A percentile compares a stretch with the other conserved stretches of the same genome.
Evolutionary conservation across 2,888 invertebrate genomes (phyloP).

Genomic region (Netelia melanura): DNA sequence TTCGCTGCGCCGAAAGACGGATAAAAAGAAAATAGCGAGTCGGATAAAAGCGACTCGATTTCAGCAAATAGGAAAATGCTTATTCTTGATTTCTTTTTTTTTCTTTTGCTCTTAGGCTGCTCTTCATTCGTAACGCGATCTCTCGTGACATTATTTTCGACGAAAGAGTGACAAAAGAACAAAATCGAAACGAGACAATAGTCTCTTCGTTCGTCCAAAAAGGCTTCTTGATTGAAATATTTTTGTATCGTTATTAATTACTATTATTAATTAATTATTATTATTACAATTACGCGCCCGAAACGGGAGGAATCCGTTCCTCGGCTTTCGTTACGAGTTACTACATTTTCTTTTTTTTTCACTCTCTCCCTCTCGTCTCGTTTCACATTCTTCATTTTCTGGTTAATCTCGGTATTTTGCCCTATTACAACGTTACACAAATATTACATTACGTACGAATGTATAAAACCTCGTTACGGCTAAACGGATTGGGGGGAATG

Average conservation of each 20-base stretch:
- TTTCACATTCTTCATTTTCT: conserved; percentile 42
- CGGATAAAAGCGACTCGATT: not conserved
- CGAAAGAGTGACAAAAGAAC: conserved; percentile 28
- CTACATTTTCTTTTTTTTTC: not conserved
- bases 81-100: not conserved
- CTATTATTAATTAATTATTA: conserved; percentile 49
- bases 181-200: conserved; percentile 60
- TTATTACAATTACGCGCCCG: conserved; percentile 27
- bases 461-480: conserved; percentile 84
- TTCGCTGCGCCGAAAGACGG: not conserved
- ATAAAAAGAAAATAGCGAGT: not conserved
- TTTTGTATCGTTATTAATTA: conserved; percentile 36
- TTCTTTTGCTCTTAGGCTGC: conserved; percentile 24
- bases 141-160: conserved; percentile 8
- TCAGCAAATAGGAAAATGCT: not conserved
- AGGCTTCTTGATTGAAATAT: conserved; percentile 55
- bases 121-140: conserved; percentile 13
- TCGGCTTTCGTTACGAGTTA: conserved; percentile 27
- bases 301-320: conserved; percentile 39
- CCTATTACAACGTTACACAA: conserved; percentile 79
- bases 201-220: conserved; percentile 56
- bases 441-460: conserved; percentile 83
- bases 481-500: conserved; percentile 71
- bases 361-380: not conserved
- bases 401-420: conserved; percentile 58